Evolutionary conservation across 2,888 invertebrate genomes (phyloP).

Genomic region (Lepidocyrtoides sp.): DNA sequence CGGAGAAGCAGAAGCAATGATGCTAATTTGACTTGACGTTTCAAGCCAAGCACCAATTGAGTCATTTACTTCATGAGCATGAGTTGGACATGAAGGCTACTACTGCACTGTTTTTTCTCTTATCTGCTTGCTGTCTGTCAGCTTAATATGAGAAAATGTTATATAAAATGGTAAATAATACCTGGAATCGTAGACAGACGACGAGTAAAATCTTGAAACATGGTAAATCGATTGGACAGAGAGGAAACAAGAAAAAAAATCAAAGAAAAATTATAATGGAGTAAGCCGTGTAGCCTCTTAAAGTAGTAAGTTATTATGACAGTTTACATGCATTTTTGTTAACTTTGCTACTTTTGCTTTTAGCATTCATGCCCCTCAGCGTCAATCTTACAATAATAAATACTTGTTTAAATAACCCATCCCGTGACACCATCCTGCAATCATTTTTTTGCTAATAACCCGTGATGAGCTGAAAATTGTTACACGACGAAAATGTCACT

Average conservation of each 20-base stretch:
- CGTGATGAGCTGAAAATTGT: slow-evolving; percentile 45
- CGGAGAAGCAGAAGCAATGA: background rate
- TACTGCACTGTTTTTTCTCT: slow-evolving; percentile 8
- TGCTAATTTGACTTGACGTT: slow-evolving; percentile 43
- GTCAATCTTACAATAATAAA: slow-evolving; percentile 34
- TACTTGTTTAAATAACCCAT: slow-evolving; percentile 36
- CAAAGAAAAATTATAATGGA: too few species aligned
- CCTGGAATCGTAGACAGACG: background rate
- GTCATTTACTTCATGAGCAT: background rate
- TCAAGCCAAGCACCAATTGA: slow-evolving; percentile 40
- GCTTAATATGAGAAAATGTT: background rate
- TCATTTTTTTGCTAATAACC: slow-evolving; percentile 50
- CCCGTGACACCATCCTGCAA: slow-evolving; percentile 37
- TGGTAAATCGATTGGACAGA: background rate
- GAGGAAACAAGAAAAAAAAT: slow-evolving; percentile 3
- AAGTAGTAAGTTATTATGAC: slow-evolving; percentile 45
- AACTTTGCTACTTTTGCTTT: slow-evolving; percentile 3
- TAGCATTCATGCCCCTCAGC: slow-evolving; percentile 39
- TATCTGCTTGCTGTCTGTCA: background rate
- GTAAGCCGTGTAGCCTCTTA: too few species aligned
- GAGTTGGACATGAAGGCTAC: slow-evolving; percentile 46
- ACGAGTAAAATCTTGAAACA: slow-evolving; percentile 6
- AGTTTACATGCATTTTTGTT: slow-evolving; percentile 49
- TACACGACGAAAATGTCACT: slow-evolving; percentile 58
- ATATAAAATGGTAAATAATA: background rate